Percentiles rank a stretch among this genome's conserved stretches.
Conservation (phyloP, 2,888 invertebrate genomes). For the Watsonalla cultraria region DNA sequence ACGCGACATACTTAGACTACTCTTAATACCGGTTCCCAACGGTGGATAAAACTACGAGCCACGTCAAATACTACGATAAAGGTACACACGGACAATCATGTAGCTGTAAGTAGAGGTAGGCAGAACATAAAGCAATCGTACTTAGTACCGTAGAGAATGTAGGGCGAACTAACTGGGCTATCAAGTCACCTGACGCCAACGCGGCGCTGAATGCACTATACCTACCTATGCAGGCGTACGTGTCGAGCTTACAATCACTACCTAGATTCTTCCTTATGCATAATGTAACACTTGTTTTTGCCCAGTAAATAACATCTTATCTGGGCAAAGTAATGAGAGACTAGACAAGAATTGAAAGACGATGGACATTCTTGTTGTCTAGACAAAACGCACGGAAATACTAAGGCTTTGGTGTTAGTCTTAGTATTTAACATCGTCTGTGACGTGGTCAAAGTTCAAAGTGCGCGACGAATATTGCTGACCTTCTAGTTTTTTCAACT, state of each 20-base stretch:
- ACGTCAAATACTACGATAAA: background rate
- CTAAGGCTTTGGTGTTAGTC: no score
- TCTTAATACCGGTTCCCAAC: background rate
- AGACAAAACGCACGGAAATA: no score
- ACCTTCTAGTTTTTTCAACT: no score
- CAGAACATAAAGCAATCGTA: background rate
- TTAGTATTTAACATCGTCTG: no score
- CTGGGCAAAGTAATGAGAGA: no score
- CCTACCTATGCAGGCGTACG: background rate
- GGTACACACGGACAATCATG: background rate
- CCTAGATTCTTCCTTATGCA: background rate
- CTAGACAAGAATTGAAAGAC: no score
- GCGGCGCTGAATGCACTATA: background rate
- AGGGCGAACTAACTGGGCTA: constrained; percentile 41
- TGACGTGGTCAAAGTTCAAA: no score
- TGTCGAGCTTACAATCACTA: background rate
- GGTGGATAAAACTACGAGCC: background rate
- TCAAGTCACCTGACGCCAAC: constrained; percentile 25
- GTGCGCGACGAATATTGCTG: no score
- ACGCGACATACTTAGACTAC: no score
- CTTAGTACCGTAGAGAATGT: constrained; percentile 17
- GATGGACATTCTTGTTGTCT: no score
- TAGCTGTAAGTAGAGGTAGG: background rate
- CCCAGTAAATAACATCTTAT: no score
- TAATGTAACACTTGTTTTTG: background rate